Conservation (phyloP, 1,140 invertebrate species). For the Xylocopa sonorina region DNA sequence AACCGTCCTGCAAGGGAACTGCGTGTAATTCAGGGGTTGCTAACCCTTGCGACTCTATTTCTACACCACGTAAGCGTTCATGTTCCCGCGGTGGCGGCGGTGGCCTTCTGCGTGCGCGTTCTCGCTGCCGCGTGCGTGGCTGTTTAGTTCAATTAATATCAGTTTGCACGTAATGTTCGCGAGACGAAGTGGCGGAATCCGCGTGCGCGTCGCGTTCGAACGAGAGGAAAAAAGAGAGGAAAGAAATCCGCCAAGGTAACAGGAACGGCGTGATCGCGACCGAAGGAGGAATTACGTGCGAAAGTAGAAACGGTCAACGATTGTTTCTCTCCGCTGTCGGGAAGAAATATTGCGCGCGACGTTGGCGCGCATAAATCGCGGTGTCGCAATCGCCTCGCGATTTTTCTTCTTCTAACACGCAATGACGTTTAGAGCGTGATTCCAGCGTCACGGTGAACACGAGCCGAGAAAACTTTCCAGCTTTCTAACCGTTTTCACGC, state of each 20-base stretch:
- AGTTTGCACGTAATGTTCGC: slow-evolving; percentile 23
- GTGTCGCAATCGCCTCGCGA: not conserved
- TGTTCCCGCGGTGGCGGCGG: slow-evolving; percentile 6
- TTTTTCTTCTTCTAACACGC: not conserved
- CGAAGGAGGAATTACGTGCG: not conserved
- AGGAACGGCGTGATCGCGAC: not conserved
- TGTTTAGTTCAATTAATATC: slow-evolving; percentile 72
- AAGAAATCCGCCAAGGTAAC: not conserved
- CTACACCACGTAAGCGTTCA: slow-evolving; percentile 54
- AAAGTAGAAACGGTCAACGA: slow-evolving; percentile 15
- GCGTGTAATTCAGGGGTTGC: slow-evolving; percentile 74
- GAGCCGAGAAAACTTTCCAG: not conserved
- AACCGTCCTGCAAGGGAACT: slow-evolving; percentile 59
- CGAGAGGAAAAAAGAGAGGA: no score
- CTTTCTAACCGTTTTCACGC: not conserved
- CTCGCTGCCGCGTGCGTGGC: slow-evolving; percentile 13
- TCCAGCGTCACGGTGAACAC: not conserved
- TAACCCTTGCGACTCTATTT: slow-evolving; percentile 73
- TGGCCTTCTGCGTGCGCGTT: slow-evolving; percentile 19
- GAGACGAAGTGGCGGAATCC: not conserved
- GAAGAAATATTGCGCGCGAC: not conserved
- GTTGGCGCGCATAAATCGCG: not conserved
- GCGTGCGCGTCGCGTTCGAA: no score
- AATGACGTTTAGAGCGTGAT: not conserved
- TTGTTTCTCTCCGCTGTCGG: not conserved